Evolutionary conservation across 2,797 vertebrate species (phyloP).

Genomic region (Enteromius argenteus): DNA sequence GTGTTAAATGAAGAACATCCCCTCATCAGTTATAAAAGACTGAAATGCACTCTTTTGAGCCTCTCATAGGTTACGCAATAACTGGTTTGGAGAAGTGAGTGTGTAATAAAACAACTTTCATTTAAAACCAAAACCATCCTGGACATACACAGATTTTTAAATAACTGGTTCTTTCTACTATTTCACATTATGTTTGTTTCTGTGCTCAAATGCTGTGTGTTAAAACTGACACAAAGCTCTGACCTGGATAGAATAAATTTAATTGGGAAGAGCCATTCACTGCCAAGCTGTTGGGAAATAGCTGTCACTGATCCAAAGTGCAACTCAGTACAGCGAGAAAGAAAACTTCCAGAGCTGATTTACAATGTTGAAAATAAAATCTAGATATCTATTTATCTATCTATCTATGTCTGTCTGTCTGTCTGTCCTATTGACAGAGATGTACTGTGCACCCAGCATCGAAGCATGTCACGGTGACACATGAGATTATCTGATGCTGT

Average conservation of each 20-base stretch:
- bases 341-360: background rate
- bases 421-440: background rate
- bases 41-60: background rate
- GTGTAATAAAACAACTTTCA: background rate
- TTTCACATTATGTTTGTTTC: background rate
- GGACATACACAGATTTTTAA: background rate
- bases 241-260: conserved; percentile 15
- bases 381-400: background rate
- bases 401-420: background rate
- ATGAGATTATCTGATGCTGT: background rate
- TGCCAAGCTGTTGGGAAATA: conserved; percentile 53
- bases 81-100: conserved; percentile 12
- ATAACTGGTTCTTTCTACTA: background rate
- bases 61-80: background rate
- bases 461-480: background rate
- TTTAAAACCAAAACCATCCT: background rate
- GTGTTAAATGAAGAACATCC: background rate
- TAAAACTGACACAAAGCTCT: background rate
- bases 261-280: background rate
- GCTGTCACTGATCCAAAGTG: conserved; percentile 39
- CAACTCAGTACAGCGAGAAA: background rate
- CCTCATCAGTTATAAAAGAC: background rate
- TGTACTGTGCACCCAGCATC: background rate
- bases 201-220: background rate
- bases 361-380: background rate